These are phyloP conservation scores for Oceanodroma tethys DNA, from an alignment of 2,113 vertebrate species.

Conservation along the genomic window DNA sequence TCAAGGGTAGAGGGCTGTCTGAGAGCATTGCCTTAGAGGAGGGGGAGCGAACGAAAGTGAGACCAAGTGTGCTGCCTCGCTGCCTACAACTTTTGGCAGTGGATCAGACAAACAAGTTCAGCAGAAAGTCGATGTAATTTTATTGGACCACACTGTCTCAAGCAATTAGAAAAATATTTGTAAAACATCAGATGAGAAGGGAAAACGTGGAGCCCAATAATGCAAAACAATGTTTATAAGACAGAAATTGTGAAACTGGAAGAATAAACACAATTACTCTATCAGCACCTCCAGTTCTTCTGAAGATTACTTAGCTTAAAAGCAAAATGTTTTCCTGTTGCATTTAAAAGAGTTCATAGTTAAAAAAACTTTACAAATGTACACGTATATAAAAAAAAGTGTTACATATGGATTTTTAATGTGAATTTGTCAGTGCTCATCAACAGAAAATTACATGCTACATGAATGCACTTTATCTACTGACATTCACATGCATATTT, in stretches of 20 bases:
- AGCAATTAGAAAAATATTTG: constrained; percentile 85
- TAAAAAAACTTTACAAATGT: background rate
- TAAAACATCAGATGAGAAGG: constrained; percentile 79
- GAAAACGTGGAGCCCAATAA: constrained; percentile 73
- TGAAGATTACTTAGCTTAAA: constrained; percentile 65
- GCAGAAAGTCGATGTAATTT: constrained; percentile 76
- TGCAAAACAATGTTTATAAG: constrained; percentile 75
- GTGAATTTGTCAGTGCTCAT: background rate
- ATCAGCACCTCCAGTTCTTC: constrained; percentile 77
- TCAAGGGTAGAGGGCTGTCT: background rate
- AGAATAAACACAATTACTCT: constrained; percentile 77
- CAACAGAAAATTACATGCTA: background rate
- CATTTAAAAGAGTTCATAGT: background rate
- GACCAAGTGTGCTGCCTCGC: constrained; percentile 69
- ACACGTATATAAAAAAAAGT: background rate
- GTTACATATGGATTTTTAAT: background rate
- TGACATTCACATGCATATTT: constrained; percentile 39
- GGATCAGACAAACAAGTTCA: constrained; percentile 78
- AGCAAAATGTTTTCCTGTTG: constrained; percentile 8
- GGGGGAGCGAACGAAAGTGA: constrained; percentile 66
- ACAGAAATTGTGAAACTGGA: constrained; percentile 74
- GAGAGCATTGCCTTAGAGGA: background rate
- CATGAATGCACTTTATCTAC: background rate
- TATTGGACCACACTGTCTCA: constrained; percentile 82
- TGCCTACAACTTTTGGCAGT: constrained; percentile 75